Base-by-base conservation (phyloP, 2,797 vertebrate genomes). In the Anguilla anguilla region DNA sequence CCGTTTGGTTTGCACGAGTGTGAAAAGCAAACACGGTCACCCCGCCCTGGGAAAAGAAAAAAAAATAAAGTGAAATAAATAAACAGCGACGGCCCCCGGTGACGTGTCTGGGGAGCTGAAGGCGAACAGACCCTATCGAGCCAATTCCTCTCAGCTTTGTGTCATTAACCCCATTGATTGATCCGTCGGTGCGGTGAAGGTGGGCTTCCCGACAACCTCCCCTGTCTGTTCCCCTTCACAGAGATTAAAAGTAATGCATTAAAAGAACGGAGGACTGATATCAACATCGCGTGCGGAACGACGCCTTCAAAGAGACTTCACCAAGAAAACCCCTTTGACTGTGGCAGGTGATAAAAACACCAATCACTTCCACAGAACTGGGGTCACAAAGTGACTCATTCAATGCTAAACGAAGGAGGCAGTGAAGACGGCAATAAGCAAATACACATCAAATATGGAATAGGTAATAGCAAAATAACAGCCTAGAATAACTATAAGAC, bases 131-230 rank as follows among this genome's bases (percentile, higher is more conserved):
- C 85, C 91, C 90, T 87, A 90, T 85, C 35, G 53, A 91, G 83
- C 90, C 91, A 84, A 90, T 92, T 93, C 91, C 92, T 91, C 91
- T 89, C 89, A 74, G 91, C 92, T 90, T 28, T 87, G 91, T 79
- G 90, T 92, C 91, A 91, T 95, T 94, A 93, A 93, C 93, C 93
- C 89, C 90, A 95, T 95, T 89, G 95, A 96, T 95, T 89, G 89
- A 91, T 87, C 87, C 86, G 90, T 57, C 90, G 92, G 92, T 94
- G 94, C 90, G 92, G 92, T 94, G 94, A 95, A 91, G 92, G 91
- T 88, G 86, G 39, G 89, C 1, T 91, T 90, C 88, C 88, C 43
- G 2, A 59, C 86, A 89, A 90, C 83, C 86, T 89, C 85, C 88
- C 91, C 89, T 67, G 69, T 87, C 89, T 25, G 6, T 84, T 81